These are phyloP conservation scores for Nyctibius grandis DNA, from an alignment of 2,797 vertebrate species.

Conservation along the genomic window DNA sequence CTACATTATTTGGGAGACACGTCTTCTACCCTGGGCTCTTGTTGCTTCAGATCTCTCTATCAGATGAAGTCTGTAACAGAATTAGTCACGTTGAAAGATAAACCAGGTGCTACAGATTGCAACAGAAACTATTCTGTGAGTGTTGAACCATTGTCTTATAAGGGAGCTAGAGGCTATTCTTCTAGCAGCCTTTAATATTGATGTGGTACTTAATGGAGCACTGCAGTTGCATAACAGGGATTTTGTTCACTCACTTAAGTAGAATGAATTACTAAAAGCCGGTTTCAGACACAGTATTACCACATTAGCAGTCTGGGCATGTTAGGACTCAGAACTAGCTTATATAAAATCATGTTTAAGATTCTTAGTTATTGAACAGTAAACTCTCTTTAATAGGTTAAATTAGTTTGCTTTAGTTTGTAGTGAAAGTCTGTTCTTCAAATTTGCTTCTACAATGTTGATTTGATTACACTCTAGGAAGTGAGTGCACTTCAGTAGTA, in stretches of 20 bases:
- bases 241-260: not conserved
- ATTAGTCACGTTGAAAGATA: not conserved
- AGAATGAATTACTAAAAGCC: not conserved
- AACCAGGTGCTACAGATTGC: not conserved
- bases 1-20: not conserved
- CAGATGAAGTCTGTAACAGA: not conserved
- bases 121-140: not conserved
- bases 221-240: conserved; percentile 4
- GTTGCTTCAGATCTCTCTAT: not conserved
- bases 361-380: not conserved
- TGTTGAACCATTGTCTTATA: not conserved
- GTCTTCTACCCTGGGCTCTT: not conserved
- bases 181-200: not conserved
- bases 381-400: not conserved
- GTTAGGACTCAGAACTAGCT: not conserved
- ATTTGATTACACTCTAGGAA: not conserved
- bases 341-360: not conserved
- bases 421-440: not conserved
- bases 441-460: not conserved
- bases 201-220: not conserved
- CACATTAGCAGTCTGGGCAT: not conserved
- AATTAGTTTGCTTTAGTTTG: not conserved
- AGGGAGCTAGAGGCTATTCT: not conserved
- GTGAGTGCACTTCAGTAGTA: not conserved
- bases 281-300: not conserved